Evolutionary conservation across 1,140 invertebrate species (phyloP).

Genomic region (Calliphora vicina): DNA sequence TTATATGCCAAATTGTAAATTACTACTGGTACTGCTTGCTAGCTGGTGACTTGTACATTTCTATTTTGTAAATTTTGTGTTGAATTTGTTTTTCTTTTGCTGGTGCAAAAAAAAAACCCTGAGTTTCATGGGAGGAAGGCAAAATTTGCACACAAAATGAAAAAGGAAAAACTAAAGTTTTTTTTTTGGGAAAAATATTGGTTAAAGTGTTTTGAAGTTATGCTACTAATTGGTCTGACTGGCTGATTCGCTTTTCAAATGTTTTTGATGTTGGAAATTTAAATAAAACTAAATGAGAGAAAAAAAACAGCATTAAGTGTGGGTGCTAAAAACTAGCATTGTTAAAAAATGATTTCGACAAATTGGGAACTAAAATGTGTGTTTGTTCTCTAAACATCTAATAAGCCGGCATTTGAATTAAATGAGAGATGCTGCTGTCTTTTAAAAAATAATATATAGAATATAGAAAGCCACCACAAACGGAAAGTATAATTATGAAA

Average conservation of each 20-base stretch:
- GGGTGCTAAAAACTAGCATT: no score
- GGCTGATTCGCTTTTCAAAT: neutral
- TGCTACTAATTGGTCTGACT: neutral
- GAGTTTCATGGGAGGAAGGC: no score
- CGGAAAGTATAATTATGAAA: no score
- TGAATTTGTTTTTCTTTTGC: neutral
- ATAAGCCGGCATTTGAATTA: no score
- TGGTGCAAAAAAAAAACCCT: no score
- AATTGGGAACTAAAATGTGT: no score
- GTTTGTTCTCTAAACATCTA: no score
- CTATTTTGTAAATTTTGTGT: neutral
- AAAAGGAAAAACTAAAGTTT: neutral
- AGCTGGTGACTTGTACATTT: neutral
- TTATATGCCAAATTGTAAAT: conserved; percentile 10
- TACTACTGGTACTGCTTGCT: neutral
- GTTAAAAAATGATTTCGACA: no score
- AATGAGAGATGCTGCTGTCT: no score
- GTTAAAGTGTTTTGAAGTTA: neutral
- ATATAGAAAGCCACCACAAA: no score
- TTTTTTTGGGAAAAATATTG: neutral
- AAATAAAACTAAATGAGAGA: neutral
- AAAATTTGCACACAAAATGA: neutral
- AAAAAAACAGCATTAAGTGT: neutral
- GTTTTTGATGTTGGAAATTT: neutral
- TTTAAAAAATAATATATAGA: no score